Percentiles rank a stretch among this genome's conserved stretches.
These are phyloP conservation scores for Crotalus helleri DNA, from an alignment of 2,113 vertebrate species.

Conservation along the genomic window DNA sequence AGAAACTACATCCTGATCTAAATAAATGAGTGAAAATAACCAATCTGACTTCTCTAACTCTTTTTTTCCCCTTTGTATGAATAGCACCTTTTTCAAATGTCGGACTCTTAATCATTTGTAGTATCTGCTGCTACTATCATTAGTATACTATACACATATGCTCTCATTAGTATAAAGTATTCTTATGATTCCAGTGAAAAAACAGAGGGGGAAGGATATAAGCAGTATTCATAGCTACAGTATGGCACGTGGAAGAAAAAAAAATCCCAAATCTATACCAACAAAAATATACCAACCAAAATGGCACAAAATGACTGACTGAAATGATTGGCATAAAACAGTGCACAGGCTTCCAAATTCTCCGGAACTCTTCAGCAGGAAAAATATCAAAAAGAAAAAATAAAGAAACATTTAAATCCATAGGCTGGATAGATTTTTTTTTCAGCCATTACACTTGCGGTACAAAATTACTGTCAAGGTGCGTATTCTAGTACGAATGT, in stretches of 20 bases:
- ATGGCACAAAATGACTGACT: not conserved
- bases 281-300: not conserved
- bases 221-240: slow-evolving; percentile 17
- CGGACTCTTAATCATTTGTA: slow-evolving; percentile 41
- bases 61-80: slow-evolving; percentile 30
- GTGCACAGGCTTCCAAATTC: not conserved
- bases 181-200: not conserved
- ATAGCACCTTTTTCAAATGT: slow-evolving; percentile 58
- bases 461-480: not conserved
- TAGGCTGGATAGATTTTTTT: not conserved
- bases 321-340: not conserved
- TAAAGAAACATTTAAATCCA: not conserved
- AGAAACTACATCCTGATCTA: slow-evolving; percentile 54
- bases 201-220: slow-evolving; percentile 21
- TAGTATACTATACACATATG: not conserved
- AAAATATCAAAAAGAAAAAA: not conserved
- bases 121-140: not conserved
- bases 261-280: not conserved
- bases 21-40: slow-evolving; percentile 54
- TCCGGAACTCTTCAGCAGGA: not conserved
- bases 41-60: slow-evolving; percentile 6
- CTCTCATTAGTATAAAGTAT: not conserved
- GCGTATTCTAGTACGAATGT: not conserved
- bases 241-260: not conserved
- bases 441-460: not conserved